Evolutionary conservation across 2,113 vertebrate genomes (phyloP).

Genomic region (Ahaetulla prasina): DNA sequence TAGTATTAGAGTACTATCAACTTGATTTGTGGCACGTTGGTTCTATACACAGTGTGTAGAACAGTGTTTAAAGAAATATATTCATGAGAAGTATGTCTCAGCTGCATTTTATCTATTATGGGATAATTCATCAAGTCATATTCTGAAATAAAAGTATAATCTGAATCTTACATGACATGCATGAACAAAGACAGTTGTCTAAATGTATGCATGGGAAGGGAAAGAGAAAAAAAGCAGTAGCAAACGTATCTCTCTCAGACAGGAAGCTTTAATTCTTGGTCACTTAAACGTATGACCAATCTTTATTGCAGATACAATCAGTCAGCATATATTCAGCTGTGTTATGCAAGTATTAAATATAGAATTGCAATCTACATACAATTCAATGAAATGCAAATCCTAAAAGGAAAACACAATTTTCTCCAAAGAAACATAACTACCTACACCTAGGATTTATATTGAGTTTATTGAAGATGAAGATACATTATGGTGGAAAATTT

Average conservation of each 20-base stretch:
- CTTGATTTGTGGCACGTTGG: not conserved
- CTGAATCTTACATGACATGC: not conserved
- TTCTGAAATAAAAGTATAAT: not conserved
- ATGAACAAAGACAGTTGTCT: not conserved
- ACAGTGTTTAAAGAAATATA: not conserved
- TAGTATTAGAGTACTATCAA: not conserved
- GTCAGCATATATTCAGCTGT: not conserved
- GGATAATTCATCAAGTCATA: not conserved
- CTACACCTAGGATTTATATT: not conserved
- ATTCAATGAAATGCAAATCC: not conserved
- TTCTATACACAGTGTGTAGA: not conserved
- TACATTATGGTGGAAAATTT: not conserved
- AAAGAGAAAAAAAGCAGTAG: not conserved
- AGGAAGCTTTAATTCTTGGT: not conserved
- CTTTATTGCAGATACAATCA: not conserved
- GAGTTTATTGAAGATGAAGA: not conserved
- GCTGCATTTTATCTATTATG: not conserved
- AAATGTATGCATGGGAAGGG: not conserved
- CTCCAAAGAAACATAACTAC: not conserved
- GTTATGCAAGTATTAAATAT: not conserved
- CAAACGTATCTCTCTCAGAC: not conserved
- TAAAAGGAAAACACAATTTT: not conserved
- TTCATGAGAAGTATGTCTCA: not conserved
- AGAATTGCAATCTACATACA: not conserved
- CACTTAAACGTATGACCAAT: not conserved